Conservation (phyloP, 2,888 invertebrate species). For the Cantharis rustica region DNA sequence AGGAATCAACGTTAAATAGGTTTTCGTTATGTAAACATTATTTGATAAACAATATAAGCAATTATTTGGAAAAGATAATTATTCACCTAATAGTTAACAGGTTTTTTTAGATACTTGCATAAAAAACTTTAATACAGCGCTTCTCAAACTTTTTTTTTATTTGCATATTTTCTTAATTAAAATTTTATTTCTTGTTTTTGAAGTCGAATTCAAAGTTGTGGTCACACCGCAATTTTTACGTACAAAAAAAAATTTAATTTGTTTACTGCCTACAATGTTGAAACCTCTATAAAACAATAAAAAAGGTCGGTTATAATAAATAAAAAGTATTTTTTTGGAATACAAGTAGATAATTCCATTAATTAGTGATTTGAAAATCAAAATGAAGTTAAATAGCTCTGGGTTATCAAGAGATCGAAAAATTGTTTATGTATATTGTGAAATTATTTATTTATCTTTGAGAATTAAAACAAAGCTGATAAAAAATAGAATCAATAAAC, state of each 20-base stretch:
- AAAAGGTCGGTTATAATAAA: neutral
- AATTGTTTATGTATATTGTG: neutral
- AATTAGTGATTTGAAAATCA: neutral
- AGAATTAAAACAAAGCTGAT: neutral
- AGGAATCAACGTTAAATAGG: neutral
- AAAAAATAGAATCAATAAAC: neutral
- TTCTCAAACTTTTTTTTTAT: no score
- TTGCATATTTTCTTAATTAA: no score
- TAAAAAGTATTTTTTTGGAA: neutral
- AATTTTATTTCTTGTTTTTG: no score
- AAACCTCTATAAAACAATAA: no score
- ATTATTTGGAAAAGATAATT: neutral
- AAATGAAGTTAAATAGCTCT: neutral
- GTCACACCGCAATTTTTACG: no score
- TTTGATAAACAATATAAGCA: neutral
- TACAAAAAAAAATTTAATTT: no score
- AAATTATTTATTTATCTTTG: neutral
- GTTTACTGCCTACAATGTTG: neutral
- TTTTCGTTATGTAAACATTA: neutral
- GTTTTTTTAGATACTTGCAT: neutral
- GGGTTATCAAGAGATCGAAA: neutral
- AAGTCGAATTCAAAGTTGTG: no score
- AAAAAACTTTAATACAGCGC: neutral
- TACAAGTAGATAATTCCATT: neutral
- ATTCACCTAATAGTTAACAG: neutral